Evolutionary conservation across 2,888 invertebrate species (phyloP).

Genomic region (Diarsia brunnea): DNA sequence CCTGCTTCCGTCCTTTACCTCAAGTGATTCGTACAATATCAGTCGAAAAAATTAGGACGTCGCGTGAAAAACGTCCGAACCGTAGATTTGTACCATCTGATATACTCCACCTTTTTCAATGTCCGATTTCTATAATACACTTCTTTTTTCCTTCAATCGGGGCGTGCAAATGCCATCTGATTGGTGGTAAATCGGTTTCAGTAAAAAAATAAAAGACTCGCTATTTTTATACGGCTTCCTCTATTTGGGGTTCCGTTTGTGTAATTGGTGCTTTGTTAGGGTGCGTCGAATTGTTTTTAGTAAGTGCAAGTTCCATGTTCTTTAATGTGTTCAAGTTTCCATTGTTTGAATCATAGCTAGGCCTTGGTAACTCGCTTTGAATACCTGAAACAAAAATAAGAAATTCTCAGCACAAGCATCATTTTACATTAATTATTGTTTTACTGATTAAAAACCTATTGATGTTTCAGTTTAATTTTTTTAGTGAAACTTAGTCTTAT

Average conservation of each 20-base stretch:
- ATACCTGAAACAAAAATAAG: conserved; percentile 74
- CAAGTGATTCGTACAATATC: conserved; percentile 27
- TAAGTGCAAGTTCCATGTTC: background rate
- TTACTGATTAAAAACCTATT: too few species aligned
- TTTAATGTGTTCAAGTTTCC: conserved; percentile 56
- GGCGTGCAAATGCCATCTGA: conserved; percentile 72
- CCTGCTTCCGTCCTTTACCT: conserved; percentile 11
- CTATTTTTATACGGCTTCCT: conserved; percentile 12
- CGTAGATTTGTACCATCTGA: conserved; percentile 47
- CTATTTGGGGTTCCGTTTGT: conserved; percentile 3
- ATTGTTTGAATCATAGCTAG: conserved; percentile 77
- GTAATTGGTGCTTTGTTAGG: conserved; percentile 26
- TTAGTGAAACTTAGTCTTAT: too few species aligned
- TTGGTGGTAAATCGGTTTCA: conserved; percentile 57
- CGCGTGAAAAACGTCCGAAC: conserved; percentile 30
- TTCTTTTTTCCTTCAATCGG: conserved; percentile 73
- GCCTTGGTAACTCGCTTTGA: conserved; percentile 80
- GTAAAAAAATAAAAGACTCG: conserved; percentile 46
- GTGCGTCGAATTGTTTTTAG: background rate
- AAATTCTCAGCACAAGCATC: background rate
- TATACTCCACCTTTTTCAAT: conserved; percentile 71
- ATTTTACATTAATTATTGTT: too few species aligned
- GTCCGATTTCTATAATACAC: conserved; percentile 74
- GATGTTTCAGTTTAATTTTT: too few species aligned
- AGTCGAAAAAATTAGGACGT: conserved; percentile 41